Evolutionary conservation across 2,797 vertebrate species (phyloP), one percentile per base, ranked within the genome.

Genomic region (Mormyrus hasselquistii): DNA sequence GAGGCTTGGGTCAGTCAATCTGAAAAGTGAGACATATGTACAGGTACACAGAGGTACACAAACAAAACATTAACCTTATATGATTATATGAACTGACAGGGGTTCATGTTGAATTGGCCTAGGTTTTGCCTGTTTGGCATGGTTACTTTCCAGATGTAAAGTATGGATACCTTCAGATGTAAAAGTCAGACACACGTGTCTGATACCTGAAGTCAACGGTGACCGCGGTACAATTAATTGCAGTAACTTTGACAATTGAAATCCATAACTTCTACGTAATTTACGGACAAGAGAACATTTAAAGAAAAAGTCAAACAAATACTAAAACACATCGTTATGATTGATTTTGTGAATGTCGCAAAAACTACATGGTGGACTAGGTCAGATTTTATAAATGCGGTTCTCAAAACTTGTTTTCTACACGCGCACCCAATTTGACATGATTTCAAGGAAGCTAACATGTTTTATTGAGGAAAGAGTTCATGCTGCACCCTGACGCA

Each of bases 1-100:
- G 22, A 88, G 47, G 76, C 87, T 89, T 69, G 88, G 90, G 84
- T 87, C 50, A 84, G 57, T 82, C 89, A 89, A 25, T 59, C 52
- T 69, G 22, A 89, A 76, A 73, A 38, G 25, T n/a, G 84, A 41
- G 8, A 65, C 14, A 34, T 82, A 85, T 22, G 52, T 3, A 52
- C 14, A 8, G 12, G 34, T 2, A 82, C 41, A 41, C 76, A 7
- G 6, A 47, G 34, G 16, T 38, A 38, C 29, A 73, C 65, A 73
- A 4, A 73, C 10, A 14, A 73, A 9, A 62, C 7, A 62, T 62
- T 25, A 8, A n/a, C 57, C 8, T 25, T 25, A 25, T 62, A 62
- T 25, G 57, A 62, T 29, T 29, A 29, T 29, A 29, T 29, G 25
- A 29, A 62, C n/a, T 62, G 57, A 25, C 57, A 62, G n/a, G 6